Percentiles rank a stretch among this genome's conserved stretches.
These are phyloP conservation scores for Helicolenus hilgendorfi DNA, from an alignment of 2,797 vertebrate species.

Conservation along the genomic window DNA sequence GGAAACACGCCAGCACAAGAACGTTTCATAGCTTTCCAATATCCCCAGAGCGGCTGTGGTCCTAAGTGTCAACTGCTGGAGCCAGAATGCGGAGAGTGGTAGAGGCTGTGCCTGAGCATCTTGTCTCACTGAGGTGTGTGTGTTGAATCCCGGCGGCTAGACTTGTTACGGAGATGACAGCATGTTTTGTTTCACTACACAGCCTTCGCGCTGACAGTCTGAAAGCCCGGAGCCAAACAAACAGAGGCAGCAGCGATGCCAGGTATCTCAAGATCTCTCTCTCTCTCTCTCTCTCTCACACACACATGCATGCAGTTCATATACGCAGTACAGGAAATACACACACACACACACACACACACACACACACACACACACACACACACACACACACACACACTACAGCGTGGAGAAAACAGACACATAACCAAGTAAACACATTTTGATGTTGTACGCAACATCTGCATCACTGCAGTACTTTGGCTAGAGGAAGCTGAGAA, in stretches of 20 bases:
- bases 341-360: slow-evolving; percentile 17
- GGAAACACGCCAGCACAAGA: not conserved
- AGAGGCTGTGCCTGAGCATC: slow-evolving; percentile 66
- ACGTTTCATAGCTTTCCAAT: slow-evolving; percentile 43
- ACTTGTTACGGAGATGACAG: slow-evolving; percentile 89
- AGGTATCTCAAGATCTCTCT: slow-evolving; percentile 80
- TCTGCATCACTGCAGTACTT: slow-evolving; percentile 72
- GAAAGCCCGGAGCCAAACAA: slow-evolving; percentile 88
- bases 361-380: slow-evolving; percentile 23
- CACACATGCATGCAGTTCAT: slow-evolving; percentile 11
- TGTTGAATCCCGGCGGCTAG: slow-evolving; percentile 74
- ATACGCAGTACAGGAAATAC: slow-evolving; percentile 25
- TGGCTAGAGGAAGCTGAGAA: slow-evolving; percentile 18
- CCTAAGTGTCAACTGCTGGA: slow-evolving; percentile 72
- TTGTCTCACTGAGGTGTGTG: slow-evolving; percentile 76
- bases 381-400: slow-evolving; percentile 8
- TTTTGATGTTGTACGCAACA: slow-evolving; percentile 60
- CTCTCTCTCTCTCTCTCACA: slow-evolving; percentile 2
- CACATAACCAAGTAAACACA: slow-evolving; percentile 31
- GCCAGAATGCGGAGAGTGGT: slow-evolving; percentile 62
- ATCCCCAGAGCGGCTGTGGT: slow-evolving; percentile 54
- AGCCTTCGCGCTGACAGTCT: slow-evolving; percentile 83
- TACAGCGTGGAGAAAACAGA: slow-evolving; percentile 20
- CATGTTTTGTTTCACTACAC: slow-evolving; percentile 87
- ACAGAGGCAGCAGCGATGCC: slow-evolving; percentile 82